Conservation (phyloP, 2,113 vertebrate genomes). For the Sphaerodactylus townsendi region DNA sequence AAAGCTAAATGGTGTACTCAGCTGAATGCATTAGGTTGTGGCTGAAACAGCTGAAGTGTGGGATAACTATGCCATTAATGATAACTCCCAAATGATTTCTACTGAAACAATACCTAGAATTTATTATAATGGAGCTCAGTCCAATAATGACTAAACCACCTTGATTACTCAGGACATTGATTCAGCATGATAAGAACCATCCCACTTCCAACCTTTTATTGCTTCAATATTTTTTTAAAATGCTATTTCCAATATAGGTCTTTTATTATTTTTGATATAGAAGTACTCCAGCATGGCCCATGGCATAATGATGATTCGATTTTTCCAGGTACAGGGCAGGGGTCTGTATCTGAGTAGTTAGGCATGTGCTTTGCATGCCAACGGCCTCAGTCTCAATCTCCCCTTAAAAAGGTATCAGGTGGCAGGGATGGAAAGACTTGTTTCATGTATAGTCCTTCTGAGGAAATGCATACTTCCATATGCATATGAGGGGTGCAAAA, state of each 20-base stretch:
- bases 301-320: background rate
- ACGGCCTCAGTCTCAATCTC: background rate
- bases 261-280: background rate
- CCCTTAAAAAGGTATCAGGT: background rate
- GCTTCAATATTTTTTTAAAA: constrained; percentile 37
- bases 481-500: too few species aligned
- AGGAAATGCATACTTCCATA: too few species aligned
- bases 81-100: background rate
- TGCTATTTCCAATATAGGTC: constrained; percentile 31
- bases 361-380: background rate
- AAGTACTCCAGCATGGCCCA: background rate
- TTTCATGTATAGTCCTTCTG: too few species aligned
- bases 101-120: background rate
- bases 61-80: constrained; percentile 3
- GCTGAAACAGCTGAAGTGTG: background rate
- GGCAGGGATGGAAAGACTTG: background rate
- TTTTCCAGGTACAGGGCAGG: background rate
- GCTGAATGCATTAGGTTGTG: background rate
- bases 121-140: background rate
- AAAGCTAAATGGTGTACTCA: constrained; percentile 26
- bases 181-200: constrained; percentile 40
- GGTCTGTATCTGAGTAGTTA: background rate
- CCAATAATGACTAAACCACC: constrained; percentile 11
- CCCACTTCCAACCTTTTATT: background rate
- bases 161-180: constrained; percentile 33